phyloP scores from a whole-genome alignment of 1,140 invertebrate species.

The Hyles euphorbiae region DNA sequence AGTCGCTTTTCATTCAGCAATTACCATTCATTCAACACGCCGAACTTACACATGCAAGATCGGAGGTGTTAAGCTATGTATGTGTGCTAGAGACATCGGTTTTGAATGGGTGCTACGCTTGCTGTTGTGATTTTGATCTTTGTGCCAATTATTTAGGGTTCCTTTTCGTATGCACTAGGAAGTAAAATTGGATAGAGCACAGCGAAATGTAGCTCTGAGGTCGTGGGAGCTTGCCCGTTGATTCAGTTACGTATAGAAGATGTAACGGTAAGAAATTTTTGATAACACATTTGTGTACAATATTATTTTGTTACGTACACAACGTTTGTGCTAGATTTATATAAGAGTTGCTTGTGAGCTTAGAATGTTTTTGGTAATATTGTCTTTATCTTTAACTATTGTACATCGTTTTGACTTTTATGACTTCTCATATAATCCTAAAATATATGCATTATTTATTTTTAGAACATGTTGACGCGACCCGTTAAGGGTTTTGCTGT shows the following conservation, averaged over 20 bases:
- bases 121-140: constrained; percentile 30
- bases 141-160: constrained; percentile 26
- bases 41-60: constrained; percentile 38
- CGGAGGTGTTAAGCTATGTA: constrained; percentile 45
- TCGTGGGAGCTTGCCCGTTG: constrained; percentile 61
- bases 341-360: constrained; percentile 3
- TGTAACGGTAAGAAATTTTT: constrained; percentile 58
- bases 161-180: constrained; percentile 47
- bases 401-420: not conserved
- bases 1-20: constrained; percentile 30
- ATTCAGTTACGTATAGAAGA: constrained; percentile 63
- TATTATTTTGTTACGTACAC: constrained; percentile 21
- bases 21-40: constrained; percentile 31
- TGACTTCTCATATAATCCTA: no score
- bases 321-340: constrained; percentile 17
- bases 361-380: not conserved
- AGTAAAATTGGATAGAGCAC: constrained; percentile 68
- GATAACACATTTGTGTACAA: constrained; percentile 41
- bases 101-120: constrained; percentile 52
- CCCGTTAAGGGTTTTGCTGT: no score
- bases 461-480: no score
- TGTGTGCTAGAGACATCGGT: constrained; percentile 52
- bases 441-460: no score
- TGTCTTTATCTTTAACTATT: not conserved
- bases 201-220: constrained; percentile 59